Evolutionary conservation across 2,113 vertebrate genomes (phyloP), one percentile per base, ranked within the genome.

Genomic region (Ursus arctos): DNA sequence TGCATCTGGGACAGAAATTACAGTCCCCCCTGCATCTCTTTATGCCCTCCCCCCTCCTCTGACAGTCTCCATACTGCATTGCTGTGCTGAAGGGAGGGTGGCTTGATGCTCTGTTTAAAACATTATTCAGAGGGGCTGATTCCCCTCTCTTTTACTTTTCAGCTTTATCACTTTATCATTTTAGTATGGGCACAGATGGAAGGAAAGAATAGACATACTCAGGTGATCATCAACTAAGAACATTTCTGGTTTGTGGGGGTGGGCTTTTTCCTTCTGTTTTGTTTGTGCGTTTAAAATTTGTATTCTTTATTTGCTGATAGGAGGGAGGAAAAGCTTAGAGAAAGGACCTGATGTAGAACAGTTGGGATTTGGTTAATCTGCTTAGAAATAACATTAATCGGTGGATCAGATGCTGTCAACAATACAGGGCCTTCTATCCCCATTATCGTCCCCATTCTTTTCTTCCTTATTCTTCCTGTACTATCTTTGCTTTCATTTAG

Each of bases 361-460:
- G 98, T 99, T 99, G 97, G 99, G 98, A 99, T 99, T 98, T 88
- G 5, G 96, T 98, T 99, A 99, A 99, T 99, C 99, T 98, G 97
- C 99, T 99, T 99, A 99, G 98, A 98, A 98, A 98, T 98, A 90
- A 98, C 98, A 98, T 98, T 99, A 99, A 99, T 99, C 98, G 0
- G 95, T 92, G 84, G 98, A 98, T 99, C 98, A 98, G 98, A 98
- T 97, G 96, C 98, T 98, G 98, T 98, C 98, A 98, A 98, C 98
- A 98, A 96, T 98, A 97, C 97, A 97, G 97, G 96, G 72, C 57
- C 95, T 94, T 88, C 53, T 93, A 76, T 88, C 96, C 96, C 91
- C 98, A 24, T 85, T 88, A 91, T 74, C 93, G 57, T 97, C 89
- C 91, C 61, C 47, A 72, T 65, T 91, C 80, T 96, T 85, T 85